Conservation (phyloP, 1,140 invertebrate species). For the Drosophila seguyi region DNA sequence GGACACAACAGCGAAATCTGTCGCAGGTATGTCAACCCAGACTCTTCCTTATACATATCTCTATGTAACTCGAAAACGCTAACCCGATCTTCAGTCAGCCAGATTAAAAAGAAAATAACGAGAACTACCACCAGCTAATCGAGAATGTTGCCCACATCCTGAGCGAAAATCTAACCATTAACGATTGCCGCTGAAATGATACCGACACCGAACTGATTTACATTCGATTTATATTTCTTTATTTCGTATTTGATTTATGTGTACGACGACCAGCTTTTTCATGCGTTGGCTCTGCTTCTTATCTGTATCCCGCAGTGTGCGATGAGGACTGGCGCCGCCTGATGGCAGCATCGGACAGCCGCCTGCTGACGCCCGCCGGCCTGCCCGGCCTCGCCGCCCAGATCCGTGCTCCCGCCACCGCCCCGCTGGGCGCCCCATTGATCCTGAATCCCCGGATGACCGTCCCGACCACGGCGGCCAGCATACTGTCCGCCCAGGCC, state of each 20-base stretch:
- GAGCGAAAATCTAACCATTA: constrained; percentile 47
- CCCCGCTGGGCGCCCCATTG: constrained; percentile 92
- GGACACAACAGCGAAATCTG: constrained; percentile 95
- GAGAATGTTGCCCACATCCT: constrained; percentile 17
- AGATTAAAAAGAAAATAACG: constrained; percentile 34
- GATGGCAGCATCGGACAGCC: constrained; percentile 90
- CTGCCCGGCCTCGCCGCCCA: constrained; percentile 87
- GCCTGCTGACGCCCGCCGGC: constrained; percentile 88
- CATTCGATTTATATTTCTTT: constrained; percentile 53
- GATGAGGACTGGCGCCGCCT: constrained; percentile 92
- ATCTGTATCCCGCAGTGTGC: constrained; percentile 87
- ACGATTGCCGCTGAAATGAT: constrained; percentile 37
- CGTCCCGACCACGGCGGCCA: constrained; percentile 91
- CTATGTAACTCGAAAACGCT: constrained; percentile 18
- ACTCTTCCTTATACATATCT: constrained; percentile 10
- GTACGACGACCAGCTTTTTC: constrained; percentile 74
- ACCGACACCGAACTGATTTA: constrained; percentile 36
- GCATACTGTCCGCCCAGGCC: constrained; percentile 90
- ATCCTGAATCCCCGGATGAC: constrained; percentile 95
- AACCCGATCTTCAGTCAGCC: constrained; percentile 32
- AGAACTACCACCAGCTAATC: constrained; percentile 45
- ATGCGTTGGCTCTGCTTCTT: constrained; percentile 82
- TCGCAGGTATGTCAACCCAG: constrained; percentile 86
- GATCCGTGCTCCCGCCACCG: constrained; percentile 88
- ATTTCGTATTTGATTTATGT: constrained; percentile 73